Evolutionary conservation across 2,888 invertebrate species (phyloP), one percentile per base, ranked within the genome.

Genomic region (Holacanthella duospinosa): DNA sequence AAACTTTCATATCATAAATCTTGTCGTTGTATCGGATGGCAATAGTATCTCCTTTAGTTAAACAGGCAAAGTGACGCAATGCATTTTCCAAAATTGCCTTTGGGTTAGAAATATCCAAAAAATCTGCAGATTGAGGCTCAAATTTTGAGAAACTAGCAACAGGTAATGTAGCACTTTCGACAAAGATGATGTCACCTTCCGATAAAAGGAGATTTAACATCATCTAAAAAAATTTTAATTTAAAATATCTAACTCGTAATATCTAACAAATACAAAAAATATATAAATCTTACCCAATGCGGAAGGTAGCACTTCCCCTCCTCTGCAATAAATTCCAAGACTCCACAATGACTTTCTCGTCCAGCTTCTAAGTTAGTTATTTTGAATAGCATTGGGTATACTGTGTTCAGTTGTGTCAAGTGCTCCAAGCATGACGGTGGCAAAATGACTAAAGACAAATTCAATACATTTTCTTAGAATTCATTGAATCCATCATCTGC

Each of bases 341-440:
- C 66, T 73, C 82, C 82, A 76, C 93, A 93, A 77, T 99, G 97
- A 12, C 96, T 95, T 29, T 86, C 82, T 66, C 93, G 83, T 69
- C 86, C 86, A 4, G 86, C 86, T 75, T 88, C 88, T 53, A 43
- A 44, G 77, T 96, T 96, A 28, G 86, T 89, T 43, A 99, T 79
- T 77, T 95, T 96, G 77, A 99, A 99, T 64, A 99, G 82, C 97
- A 99, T 99, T 0, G 99, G 99, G 76, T 97, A 99, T 75, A 89
- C 93, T 67, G 97, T 93, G 78, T 96, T 96, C 26, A 94, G 80
- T 65, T 94, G 83, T 2, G 93, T 94, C 6, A 97, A 82, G 70
- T 88, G 87, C 75, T 97, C 96, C 71, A 97, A 78, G 0, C 95
- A 95, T 53, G 95, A 95, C 0, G 95, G 94, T 9, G 97, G 96